A percentile compares a stretch with the other conserved stretches of the same genome.
Evolutionary conservation across 2,888 invertebrate species (phyloP).

Genomic region (Microdon myrmicae): DNA sequence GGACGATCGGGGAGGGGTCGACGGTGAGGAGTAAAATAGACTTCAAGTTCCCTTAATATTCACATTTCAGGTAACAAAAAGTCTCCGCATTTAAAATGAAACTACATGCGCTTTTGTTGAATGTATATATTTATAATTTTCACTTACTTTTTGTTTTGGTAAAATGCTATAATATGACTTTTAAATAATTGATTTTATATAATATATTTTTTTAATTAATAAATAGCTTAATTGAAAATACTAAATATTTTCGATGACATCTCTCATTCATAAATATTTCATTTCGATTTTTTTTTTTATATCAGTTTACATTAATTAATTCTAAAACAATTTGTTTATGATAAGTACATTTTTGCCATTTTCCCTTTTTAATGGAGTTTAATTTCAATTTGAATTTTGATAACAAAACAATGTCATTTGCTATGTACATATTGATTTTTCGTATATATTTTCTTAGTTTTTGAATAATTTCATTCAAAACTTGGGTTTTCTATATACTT

Average conservation of each 20-base stretch:
- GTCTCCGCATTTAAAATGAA: slow-evolving; percentile 1
- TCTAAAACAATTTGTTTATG: slow-evolving; percentile 32
- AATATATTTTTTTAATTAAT: slow-evolving; percentile 29
- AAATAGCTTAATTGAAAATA: slow-evolving; percentile 51
- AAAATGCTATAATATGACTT: slow-evolving; percentile 50
- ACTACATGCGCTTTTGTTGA: slow-evolving; percentile 19
- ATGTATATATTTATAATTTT: slow-evolving; percentile 34
- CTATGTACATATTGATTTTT: slow-evolving; percentile 28
- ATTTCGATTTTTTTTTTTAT: slow-evolving; percentile 20
- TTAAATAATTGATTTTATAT: slow-evolving; percentile 43
- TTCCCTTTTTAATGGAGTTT: slow-evolving; percentile 7
- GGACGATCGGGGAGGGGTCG: no score
- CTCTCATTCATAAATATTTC: slow-evolving; percentile 46
- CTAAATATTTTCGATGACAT: slow-evolving; percentile 50
- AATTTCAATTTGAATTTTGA: slow-evolving; percentile 3
- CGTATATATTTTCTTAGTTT: slow-evolving; percentile 12
- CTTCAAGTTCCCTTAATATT: no score
- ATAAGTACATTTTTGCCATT: slow-evolving; percentile 39
- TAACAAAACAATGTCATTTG: slow-evolving; percentile 28
- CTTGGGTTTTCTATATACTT: slow-evolving; percentile 19
- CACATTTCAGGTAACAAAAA: no score
- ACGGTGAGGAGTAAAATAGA: no score
- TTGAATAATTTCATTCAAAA: slow-evolving; percentile 19
- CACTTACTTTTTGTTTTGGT: slow-evolving; percentile 28
- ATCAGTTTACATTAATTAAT: slow-evolving; percentile 34